Percentiles rank a stretch among this genome's conserved stretches.
phyloP scores from a whole-genome alignment of 2,113 vertebrate species.

The Otolemur garnettii region DNA sequence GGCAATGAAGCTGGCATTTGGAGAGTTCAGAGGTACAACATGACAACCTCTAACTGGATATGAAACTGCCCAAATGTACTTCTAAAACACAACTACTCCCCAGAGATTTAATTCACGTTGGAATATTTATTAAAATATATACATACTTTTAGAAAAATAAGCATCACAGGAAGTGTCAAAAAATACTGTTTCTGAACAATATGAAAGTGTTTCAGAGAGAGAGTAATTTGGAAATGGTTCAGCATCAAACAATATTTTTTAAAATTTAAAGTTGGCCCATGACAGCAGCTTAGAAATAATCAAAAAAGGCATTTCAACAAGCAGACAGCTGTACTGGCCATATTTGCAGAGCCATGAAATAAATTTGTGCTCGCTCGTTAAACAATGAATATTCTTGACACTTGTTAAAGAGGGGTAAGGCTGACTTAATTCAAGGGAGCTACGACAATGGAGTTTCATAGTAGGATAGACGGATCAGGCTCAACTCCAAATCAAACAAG shows the following conservation, averaged over 20 bases:
- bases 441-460: neutral
- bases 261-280: neutral
- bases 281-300: neutral
- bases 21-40: constrained; percentile 1
- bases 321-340: neutral
- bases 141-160: neutral
- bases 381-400: neutral
- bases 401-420: neutral
- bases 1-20: neutral
- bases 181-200: neutral
- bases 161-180: neutral
- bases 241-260: neutral
- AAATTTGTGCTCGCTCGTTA: neutral
- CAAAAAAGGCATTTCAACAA: neutral
- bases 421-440: neutral
- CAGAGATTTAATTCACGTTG: neutral
- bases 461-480: neutral
- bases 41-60: neutral
- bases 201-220: neutral
- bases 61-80: neutral
- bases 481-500: neutral
- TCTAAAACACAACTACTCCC: neutral
- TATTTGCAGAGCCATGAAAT: neutral
- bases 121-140: neutral
- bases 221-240: constrained; percentile 5